These are phyloP conservation scores for Gobio occitaniae DNA, from an alignment of 2,797 vertebrate genomes.

Conservation along the genomic window DNA sequence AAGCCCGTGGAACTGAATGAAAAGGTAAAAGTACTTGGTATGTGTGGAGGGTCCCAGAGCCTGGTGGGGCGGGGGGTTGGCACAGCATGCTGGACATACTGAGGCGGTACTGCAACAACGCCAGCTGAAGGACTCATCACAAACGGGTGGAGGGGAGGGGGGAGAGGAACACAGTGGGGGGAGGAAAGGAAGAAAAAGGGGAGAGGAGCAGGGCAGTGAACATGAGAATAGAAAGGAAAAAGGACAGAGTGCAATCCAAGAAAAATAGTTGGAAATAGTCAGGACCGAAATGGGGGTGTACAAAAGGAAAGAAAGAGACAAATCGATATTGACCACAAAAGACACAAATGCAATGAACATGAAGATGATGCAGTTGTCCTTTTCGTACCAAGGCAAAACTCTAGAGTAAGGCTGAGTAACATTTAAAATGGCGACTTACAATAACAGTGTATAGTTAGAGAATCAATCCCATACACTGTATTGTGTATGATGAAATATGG, in stretches of 20 bases:
- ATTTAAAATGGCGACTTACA: neutral
- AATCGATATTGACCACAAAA: constrained; percentile 50
- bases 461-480: no score
- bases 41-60: constrained; percentile 95
- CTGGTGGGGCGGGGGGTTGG: constrained; percentile 88
- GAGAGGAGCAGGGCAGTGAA: constrained; percentile 61
- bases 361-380: constrained; percentile 53
- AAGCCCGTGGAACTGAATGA: constrained; percentile 76
- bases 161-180: constrained; percentile 53
- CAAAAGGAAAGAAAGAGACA: constrained; percentile 51
- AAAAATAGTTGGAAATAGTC: constrained; percentile 52
- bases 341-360: constrained; percentile 59
- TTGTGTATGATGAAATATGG: neutral
- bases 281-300: constrained; percentile 51
- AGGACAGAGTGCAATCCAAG: constrained; percentile 53
- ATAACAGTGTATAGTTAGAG: no score
- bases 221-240: constrained; percentile 62
- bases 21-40: constrained; percentile 97
- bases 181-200: constrained; percentile 65
- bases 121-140: constrained; percentile 93
- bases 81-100: constrained; percentile 96
- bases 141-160: constrained; percentile 72
- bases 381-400: constrained; percentile 18
- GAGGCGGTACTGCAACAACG: constrained; percentile 97
- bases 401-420: neutral